A percentile compares a stretch with the other conserved stretches of the same genome.
Conservation (phyloP, 2,113 vertebrate genomes). For the Corythornis madagascariensis region DNA sequence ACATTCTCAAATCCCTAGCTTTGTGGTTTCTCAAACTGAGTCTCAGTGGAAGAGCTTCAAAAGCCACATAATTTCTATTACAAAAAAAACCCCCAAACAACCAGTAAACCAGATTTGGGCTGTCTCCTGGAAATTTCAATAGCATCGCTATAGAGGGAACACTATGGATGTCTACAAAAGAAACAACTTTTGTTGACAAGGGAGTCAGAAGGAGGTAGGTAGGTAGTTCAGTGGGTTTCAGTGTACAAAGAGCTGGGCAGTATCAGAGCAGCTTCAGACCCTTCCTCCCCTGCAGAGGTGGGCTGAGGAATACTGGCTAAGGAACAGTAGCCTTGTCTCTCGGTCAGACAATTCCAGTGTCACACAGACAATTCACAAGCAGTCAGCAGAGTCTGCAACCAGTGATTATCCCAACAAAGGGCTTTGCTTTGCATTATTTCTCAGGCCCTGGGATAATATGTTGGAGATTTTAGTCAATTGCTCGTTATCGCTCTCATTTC, state of each 20-base stretch:
- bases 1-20: constrained; percentile 50
- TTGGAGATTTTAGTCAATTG: constrained; percentile 47
- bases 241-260: background rate
- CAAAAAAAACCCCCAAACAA: background rate
- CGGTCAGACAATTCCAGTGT: constrained; percentile 33
- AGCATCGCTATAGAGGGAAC: background rate
- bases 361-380: constrained; percentile 51
- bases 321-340: background rate
- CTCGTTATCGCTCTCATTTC: constrained; percentile 48
- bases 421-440: constrained; percentile 34
- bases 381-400: constrained; percentile 21
- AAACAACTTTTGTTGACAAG: background rate
- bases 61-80: constrained; percentile 49
- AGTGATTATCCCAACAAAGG: constrained; percentile 55
- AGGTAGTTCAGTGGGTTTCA: background rate
- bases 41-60: constrained; percentile 41
- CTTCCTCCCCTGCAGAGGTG: background rate
- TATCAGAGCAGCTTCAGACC: background rate
- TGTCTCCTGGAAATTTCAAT: background rate
- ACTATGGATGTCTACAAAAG: background rate
- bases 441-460: constrained; percentile 44
- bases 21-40: constrained; percentile 48
- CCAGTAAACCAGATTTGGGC: constrained; percentile 37
- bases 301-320: background rate
- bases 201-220: background rate